A percentile compares a stretch with the other conserved stretches of the same genome.
phyloP scores from a whole-genome alignment of 2,888 invertebrate genomes.

The Dioctria linearis region DNA sequence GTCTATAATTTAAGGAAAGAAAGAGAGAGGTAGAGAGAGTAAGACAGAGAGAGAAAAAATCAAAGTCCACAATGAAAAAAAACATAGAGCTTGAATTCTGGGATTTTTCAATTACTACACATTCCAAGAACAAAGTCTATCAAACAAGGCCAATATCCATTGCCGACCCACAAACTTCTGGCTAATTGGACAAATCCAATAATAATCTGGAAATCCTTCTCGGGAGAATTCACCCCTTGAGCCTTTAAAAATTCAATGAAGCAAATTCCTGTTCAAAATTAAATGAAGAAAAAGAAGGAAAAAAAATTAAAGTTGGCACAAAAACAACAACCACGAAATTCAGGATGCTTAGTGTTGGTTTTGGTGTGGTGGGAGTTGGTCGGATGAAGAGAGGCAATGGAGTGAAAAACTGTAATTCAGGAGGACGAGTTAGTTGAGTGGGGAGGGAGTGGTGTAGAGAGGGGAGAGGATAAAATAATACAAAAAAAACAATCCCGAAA shows the following conservation, averaged over 20 bases:
- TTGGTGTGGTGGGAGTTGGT: background rate
- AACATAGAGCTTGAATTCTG: background rate
- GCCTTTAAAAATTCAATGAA: constrained; percentile 53
- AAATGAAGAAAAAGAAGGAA: constrained; percentile 25
- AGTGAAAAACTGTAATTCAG: constrained; percentile 45
- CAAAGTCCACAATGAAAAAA: too few relatives aligned
- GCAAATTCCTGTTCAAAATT: constrained; percentile 50
- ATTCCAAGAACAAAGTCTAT: constrained; percentile 49
- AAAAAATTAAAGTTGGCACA: constrained; percentile 45
- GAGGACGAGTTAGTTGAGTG: background rate
- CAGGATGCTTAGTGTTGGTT: too few relatives aligned
- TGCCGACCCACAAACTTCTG: constrained; percentile 44
- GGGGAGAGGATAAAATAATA: background rate
- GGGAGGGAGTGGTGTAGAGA: background rate
- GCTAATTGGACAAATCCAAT: constrained; percentile 53
- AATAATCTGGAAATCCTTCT: constrained; percentile 44
- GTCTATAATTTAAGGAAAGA: constrained; percentile 30
- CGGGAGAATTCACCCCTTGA: constrained; percentile 45
- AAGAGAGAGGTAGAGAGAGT: background rate
- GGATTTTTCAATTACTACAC: constrained; percentile 50
- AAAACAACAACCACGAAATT: constrained; percentile 10
- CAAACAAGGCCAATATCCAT: constrained; percentile 50
- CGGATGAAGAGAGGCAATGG: background rate
- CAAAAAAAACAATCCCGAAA: constrained; percentile 9
- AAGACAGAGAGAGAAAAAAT: too few relatives aligned